A percentile compares a stretch with the other conserved stretches of the same genome.
These are phyloP conservation scores for Phymastichus coffea DNA, from an alignment of 1,140 invertebrate species.

Conservation along the genomic window DNA sequence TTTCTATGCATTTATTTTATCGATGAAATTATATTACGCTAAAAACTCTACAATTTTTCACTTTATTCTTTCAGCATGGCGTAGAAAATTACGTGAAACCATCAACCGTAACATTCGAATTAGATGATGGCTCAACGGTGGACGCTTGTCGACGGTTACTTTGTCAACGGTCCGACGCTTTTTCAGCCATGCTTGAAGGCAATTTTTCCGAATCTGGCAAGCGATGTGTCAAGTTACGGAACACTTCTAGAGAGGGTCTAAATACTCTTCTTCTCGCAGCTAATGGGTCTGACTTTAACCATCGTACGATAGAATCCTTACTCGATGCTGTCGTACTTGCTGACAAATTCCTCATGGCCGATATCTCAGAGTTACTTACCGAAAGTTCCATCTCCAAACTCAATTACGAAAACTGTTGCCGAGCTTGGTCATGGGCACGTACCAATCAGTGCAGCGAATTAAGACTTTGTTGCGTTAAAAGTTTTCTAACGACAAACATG, in stretches of 20 bases:
- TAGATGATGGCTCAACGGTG: conserved; percentile 65
- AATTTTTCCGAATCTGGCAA: conserved; percentile 66
- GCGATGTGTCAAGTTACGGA: conserved; percentile 57
- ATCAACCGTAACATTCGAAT: conserved; percentile 58
- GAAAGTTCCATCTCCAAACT: conserved; percentile 46
- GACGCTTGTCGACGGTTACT: conserved; percentile 62
- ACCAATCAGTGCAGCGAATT: conserved; percentile 43
- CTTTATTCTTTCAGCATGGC: no score
- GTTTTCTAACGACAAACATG: conserved; percentile 47
- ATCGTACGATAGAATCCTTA: conserved; percentile 57
- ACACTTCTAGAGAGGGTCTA: conserved; percentile 60
- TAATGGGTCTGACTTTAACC: conserved; percentile 50
- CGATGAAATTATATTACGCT: background rate
- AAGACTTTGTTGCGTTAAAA: conserved; percentile 47
- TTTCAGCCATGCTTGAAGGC: conserved; percentile 66
- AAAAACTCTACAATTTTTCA: conserved; percentile 16
- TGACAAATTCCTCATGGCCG: conserved; percentile 65
- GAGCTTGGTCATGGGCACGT: conserved; percentile 54
- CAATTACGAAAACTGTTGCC: conserved; percentile 44
- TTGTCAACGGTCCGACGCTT: conserved; percentile 65
- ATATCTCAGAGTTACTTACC: conserved; percentile 58
- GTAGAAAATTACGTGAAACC: conserved; percentile 34
- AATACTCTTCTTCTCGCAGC: conserved; percentile 57
- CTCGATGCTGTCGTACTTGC: conserved; percentile 67
- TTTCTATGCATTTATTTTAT: background rate